Base-by-base conservation (phyloP, 2,888 invertebrate genomes). In the Leucoptera coffeella region DNA sequence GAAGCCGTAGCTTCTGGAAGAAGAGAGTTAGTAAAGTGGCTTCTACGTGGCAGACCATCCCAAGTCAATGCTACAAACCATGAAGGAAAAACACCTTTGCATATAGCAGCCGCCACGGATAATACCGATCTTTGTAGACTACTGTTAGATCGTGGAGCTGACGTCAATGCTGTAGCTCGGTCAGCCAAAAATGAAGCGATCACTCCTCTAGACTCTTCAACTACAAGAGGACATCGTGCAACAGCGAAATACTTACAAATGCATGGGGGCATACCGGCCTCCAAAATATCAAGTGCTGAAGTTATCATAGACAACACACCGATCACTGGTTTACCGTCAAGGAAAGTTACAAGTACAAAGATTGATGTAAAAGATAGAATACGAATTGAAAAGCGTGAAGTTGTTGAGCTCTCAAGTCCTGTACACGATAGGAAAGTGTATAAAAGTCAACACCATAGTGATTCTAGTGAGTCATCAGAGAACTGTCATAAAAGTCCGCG, bases 1-100 rank as follows among this genome's bases (percentile, higher is more conserved):
- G 97, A 99, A 60, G 96, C 97, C 0, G 88, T 95, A 0, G 81
- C 88, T 22, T 92, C 93, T 1, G 94, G 95, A 1, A 75, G 93
- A 33, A 79, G 88, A 35, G 92, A 92, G 43, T 54, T 94, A 31
- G 85, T 94, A 1, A 80, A 85, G 41, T 95, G 94, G 93, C 61
- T 96, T 22, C 65, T 93, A 29, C 79, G 81, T 26, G 84, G 87
- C 40, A 75, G 88, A 32, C 86, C 90, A 2, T 85, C 87, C 40
- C 85, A 81, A 42, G 82, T 90, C 25, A 94, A 81, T 56, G 87
- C 84, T 24, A 83, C 87, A 3, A 96, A 96, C 48, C 89, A 89
- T 40, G 93, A 93, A 47, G 96, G 96, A 0, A 79, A 93, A 32
- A 91, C 92, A 12, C 83, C 93, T 12, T 62, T 99, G 22, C 97